These are phyloP conservation scores for Clusia tigrina DNA, from an alignment of 2,888 invertebrate species.

Conservation along the genomic window DNA sequence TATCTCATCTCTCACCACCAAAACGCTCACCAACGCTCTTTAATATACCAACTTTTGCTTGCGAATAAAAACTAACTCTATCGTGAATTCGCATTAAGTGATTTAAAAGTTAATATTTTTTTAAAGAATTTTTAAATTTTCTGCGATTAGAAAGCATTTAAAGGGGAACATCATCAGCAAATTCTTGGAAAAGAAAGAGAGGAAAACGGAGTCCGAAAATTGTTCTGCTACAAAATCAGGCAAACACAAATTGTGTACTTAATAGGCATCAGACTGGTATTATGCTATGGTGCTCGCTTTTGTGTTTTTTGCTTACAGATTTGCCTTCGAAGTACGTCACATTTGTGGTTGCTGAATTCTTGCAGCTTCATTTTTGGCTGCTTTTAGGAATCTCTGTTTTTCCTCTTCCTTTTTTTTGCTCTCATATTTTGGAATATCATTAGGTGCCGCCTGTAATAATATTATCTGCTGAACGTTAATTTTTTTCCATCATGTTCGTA, in stretches of 20 bases:
- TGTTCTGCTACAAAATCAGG: background rate
- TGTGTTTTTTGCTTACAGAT: constrained; percentile 31
- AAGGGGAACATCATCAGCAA: no score
- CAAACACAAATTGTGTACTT: constrained; percentile 51
- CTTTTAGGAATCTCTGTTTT: constrained; percentile 5
- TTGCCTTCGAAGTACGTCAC: constrained; percentile 39
- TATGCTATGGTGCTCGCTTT: constrained; percentile 42
- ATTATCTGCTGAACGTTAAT: constrained; percentile 41
- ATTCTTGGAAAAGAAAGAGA: background rate
- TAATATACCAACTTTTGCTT: no score
- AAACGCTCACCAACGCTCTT: no score
- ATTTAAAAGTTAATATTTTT: no score
- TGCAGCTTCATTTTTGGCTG: background rate
- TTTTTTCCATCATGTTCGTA: background rate
- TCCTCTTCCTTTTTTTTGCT: constrained; percentile 9
- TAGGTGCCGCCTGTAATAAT: constrained; percentile 51
- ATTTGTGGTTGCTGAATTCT: background rate
- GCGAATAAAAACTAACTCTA: no score
- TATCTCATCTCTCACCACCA: no score
- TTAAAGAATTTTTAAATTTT: no score
- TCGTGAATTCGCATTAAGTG: no score
- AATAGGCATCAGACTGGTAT: constrained; percentile 57
- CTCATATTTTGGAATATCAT: constrained; percentile 47
- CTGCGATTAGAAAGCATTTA: no score
- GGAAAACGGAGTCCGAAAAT: constrained; percentile 2